Conservation (phyloP, 2,113 vertebrate species). For the Nyctereutes procyonoides region DNA sequence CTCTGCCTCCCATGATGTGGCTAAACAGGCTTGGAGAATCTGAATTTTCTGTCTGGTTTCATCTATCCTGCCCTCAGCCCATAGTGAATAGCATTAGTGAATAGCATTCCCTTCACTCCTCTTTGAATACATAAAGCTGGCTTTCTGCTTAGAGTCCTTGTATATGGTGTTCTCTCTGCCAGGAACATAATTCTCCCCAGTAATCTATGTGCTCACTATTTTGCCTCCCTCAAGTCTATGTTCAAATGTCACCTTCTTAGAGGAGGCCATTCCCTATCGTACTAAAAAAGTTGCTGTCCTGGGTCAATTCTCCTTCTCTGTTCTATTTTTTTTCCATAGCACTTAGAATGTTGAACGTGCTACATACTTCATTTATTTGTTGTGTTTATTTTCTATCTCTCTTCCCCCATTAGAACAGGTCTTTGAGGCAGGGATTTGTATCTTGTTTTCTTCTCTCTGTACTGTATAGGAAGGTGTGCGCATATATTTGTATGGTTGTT, state of each 20-base stretch:
- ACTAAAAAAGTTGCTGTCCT: background rate
- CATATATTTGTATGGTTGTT: background rate
- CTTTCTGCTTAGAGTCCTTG: background rate
- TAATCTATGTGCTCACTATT: background rate
- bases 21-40: background rate
- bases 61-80: background rate
- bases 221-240: background rate
- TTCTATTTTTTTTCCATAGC: background rate
- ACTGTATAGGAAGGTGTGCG: background rate
- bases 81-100: too few species aligned
- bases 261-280: background rate
- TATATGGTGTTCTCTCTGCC: background rate
- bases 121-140: background rate
- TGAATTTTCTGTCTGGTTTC: background rate
- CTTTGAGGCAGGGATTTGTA: background rate
- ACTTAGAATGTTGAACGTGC: background rate
- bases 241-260: background rate
- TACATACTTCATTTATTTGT: background rate
- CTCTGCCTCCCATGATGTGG: background rate
- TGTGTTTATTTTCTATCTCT: background rate
- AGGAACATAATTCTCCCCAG: background rate
- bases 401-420: background rate
- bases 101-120: background rate
- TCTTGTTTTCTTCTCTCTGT: background rate
- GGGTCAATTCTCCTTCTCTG: background rate